These are phyloP conservation scores for Nemapogon koenigi DNA, from an alignment of 2,888 invertebrate species.

Conservation along the genomic window DNA sequence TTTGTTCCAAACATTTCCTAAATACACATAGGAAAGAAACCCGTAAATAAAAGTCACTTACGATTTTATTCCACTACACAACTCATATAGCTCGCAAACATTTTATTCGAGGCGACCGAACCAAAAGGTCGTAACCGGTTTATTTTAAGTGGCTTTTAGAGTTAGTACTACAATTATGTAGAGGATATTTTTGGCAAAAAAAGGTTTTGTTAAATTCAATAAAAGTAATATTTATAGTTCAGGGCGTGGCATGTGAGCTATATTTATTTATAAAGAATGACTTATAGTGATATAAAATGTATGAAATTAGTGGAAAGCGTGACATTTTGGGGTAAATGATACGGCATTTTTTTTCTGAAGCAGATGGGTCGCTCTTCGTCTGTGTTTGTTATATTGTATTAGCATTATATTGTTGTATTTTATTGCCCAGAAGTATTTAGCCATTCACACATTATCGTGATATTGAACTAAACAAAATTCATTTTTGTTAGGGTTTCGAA, in stretches of 20 bases:
- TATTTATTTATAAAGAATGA: constrained; percentile 7
- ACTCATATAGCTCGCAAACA: too few relatives aligned
- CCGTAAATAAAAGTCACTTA: not conserved
- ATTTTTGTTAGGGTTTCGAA: too few relatives aligned
- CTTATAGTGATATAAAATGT: constrained; percentile 38
- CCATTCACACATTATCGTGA: too few relatives aligned
- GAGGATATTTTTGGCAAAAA: too few relatives aligned
- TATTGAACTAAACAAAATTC: too few relatives aligned
- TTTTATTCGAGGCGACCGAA: too few relatives aligned
- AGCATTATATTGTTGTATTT: constrained; percentile 5
- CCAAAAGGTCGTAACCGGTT: too few relatives aligned
- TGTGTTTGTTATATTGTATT: constrained; percentile 3
- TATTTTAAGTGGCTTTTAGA: too few relatives aligned
- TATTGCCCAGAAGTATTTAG: too few relatives aligned
- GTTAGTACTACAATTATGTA: too few relatives aligned
- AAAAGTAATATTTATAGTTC: constrained; percentile 4
- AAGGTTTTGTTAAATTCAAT: too few relatives aligned
- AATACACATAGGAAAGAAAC: not conserved
- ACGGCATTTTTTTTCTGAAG: constrained; percentile 2
- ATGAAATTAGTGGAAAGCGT: constrained; percentile 55
- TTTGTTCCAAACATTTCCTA: not conserved
- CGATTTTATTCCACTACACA: not conserved
- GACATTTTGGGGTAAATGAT: constrained; percentile 20
- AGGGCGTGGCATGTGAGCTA: constrained; percentile 5
- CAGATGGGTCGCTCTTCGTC: constrained; percentile 8